Evolutionary conservation across 2,797 vertebrate species (phyloP).

Genomic region (Smutsia temminckii): DNA sequence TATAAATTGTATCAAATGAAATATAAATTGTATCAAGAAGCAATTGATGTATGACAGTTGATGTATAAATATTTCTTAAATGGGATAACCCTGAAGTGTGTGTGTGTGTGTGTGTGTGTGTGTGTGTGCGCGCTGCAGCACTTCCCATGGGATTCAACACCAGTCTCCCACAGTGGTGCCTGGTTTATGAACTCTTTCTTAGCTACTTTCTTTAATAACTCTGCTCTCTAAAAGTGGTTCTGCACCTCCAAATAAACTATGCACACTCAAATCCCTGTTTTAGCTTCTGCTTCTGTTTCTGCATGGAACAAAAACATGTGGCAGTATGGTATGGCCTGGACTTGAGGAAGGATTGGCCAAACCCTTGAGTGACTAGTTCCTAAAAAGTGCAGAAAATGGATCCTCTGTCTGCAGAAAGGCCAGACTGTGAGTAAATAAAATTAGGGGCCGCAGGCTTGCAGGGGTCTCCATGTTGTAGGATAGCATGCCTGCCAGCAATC

Average conservation of each 20-base stretch:
- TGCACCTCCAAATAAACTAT: neutral
- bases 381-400: neutral
- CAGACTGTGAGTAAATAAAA: neutral
- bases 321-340: neutral
- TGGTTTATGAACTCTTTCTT: neutral
- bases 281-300: neutral
- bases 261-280: neutral
- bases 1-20: neutral
- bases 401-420: neutral
- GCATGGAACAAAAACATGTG: neutral
- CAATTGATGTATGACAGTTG: neutral
- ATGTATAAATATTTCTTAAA: neutral
- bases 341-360: neutral
- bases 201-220: neutral
- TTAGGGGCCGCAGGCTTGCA: neutral
- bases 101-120: too few species aligned
- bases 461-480: neutral
- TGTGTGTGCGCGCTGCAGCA: neutral
- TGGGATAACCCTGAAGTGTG: neutral
- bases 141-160: neutral
- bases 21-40: neutral
- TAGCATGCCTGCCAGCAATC: neutral
- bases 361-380: neutral
- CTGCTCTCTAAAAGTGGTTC: neutral
- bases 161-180: neutral